phyloP scores from a whole-genome alignment of 92 coral and sea anemone species.

The Paragorgia papillata region DNA sequence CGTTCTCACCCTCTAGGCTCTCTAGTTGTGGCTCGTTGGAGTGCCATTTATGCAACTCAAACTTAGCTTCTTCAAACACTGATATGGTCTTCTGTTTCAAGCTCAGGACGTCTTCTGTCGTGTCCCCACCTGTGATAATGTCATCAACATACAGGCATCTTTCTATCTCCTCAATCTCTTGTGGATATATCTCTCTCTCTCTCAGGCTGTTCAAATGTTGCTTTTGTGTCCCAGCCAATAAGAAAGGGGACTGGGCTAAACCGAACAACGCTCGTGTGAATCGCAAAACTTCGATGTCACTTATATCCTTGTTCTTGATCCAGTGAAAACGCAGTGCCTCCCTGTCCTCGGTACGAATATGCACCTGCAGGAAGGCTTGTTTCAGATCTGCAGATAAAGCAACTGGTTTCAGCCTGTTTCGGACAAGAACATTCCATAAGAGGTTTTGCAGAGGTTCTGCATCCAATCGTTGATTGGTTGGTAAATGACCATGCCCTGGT shows the following conservation, averaged over 20 bases:
- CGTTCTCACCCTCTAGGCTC: neutral
- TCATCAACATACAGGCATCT: too few relatives aligned
- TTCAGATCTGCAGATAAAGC: slow-evolving; percentile 18
- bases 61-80: too few relatives aligned
- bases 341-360: neutral
- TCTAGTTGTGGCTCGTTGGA: too few relatives aligned
- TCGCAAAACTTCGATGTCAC: too few relatives aligned
- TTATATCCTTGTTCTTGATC: slow-evolving; percentile 2
- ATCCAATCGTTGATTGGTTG: too few relatives aligned
- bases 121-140: slow-evolving; percentile 28
- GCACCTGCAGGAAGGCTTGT: slow-evolving; percentile 30
- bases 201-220: too few relatives aligned
- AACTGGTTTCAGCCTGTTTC: slow-evolving; percentile 41
- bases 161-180: slow-evolving; percentile 27
- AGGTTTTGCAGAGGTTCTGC: slow-evolving; percentile 39
- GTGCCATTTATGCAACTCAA: too few relatives aligned
- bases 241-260: slow-evolving; percentile 53
- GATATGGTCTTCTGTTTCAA: too few relatives aligned
- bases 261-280: too few relatives aligned
- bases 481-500: too few relatives aligned
- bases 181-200: slow-evolving; percentile 44
- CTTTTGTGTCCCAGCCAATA: slow-evolving; percentile 47
- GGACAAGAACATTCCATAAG: slow-evolving; percentile 23
- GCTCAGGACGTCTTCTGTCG: slow-evolving; percentile 7
- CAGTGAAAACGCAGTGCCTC: slow-evolving; percentile 24